phyloP scores from a whole-genome alignment of 2,797 vertebrate genomes.

The Tadarida brasiliensis region DNA sequence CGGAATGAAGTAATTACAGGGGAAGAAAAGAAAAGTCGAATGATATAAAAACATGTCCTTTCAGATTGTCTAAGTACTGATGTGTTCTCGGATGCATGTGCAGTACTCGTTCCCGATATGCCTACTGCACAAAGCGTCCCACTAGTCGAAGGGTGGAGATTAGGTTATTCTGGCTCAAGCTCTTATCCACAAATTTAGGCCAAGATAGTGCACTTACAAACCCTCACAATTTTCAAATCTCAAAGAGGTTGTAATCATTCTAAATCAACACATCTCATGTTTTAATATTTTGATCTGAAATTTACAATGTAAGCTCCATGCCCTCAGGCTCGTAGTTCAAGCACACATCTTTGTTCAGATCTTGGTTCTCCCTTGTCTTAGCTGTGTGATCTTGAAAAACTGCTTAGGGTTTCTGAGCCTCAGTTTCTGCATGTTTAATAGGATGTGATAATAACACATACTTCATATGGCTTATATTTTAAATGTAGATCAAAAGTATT shows the following conservation, averaged over 20 bases:
- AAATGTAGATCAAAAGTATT: background rate
- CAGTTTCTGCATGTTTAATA: background rate
- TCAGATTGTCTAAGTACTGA: constrained; percentile 47
- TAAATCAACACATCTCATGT: constrained; percentile 30
- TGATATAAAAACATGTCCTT: constrained; percentile 73
- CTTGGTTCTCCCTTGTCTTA: background rate
- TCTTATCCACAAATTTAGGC: constrained; percentile 30
- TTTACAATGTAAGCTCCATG: background rate
- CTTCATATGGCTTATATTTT: background rate
- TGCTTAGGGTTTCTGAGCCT: background rate
- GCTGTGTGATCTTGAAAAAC: background rate
- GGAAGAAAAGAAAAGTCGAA: constrained; percentile 75
- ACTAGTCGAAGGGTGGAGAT: constrained; percentile 18
- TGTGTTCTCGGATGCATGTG: constrained; percentile 29
- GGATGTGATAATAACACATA: background rate
- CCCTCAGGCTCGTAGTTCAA: background rate
- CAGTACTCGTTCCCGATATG: background rate
- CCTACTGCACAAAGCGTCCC: background rate
- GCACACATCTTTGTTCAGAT: background rate
- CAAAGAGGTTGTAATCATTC: background rate
- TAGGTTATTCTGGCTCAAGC: constrained; percentile 45
- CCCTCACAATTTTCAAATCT: background rate
- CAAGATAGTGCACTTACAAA: background rate
- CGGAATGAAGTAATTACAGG: constrained; percentile 82
- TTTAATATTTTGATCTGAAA: constrained; percentile 57